Evolutionary conservation across 2,888 invertebrate species (phyloP).

Genomic region (Aethes cnicana): DNA sequence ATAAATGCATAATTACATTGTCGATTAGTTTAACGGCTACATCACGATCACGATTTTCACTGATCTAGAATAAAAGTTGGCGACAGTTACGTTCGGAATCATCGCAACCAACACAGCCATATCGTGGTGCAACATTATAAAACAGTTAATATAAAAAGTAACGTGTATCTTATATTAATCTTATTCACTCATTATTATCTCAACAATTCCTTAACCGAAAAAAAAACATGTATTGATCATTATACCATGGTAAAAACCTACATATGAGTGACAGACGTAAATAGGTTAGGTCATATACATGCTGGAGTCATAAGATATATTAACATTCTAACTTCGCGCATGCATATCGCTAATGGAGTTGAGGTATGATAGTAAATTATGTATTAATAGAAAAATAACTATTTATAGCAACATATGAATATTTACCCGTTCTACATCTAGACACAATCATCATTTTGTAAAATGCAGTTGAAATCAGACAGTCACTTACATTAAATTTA

Average conservation of each 20-base stretch:
- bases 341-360: slow-evolving; percentile 53
- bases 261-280: slow-evolving; percentile 8
- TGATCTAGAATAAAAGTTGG: too few species aligned
- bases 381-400: slow-evolving; percentile 33
- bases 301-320: slow-evolving; percentile 31
- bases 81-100: slow-evolving; percentile 1
- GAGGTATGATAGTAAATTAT: slow-evolving; percentile 37
- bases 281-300: slow-evolving; percentile 40
- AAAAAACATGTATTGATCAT: slow-evolving; percentile 1
- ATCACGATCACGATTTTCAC: too few species aligned
- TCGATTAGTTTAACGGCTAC: too few species aligned
- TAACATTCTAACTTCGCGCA: slow-evolving; percentile 41
- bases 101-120: slow-evolving; percentile 16
- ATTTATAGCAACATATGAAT: slow-evolving; percentile 32
- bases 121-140: slow-evolving; percentile 19
- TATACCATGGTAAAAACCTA: slow-evolving; percentile 7
- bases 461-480: slow-evolving; percentile 40
- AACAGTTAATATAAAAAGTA: slow-evolving; percentile 21
- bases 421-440: slow-evolving; percentile 40
- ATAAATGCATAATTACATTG: too few species aligned
- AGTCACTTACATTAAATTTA: slow-evolving; percentile 18
- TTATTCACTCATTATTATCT: slow-evolving; percentile 17
- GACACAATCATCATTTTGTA: slow-evolving; percentile 36
- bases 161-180: slow-evolving; percentile 16
- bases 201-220: slow-evolving; percentile 22